These are phyloP conservation scores for Ostrea edulis DNA, from an alignment of 1,140 invertebrate species.

Conservation along the genomic window DNA sequence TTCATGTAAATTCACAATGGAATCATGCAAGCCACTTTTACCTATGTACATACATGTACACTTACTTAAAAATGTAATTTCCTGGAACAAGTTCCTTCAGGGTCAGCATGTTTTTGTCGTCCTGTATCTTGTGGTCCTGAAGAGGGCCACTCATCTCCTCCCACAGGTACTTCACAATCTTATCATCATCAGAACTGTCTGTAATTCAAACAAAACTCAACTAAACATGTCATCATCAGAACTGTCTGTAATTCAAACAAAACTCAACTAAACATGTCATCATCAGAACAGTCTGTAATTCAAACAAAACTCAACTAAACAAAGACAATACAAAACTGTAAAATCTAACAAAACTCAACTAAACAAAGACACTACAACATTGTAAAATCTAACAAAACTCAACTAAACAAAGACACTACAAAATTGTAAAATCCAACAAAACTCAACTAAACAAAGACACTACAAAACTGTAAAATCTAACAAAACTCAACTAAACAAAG, in stretches of 20 bases:
- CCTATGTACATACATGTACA: not conserved
- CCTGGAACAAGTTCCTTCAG: slow-evolving; percentile 90
- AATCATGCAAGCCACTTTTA: too few relatives aligned
- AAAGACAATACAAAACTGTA: too few relatives aligned
- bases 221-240: slow-evolving; percentile 87
- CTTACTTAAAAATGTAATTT: slow-evolving; percentile 93
- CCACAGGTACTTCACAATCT: slow-evolving; percentile 93
- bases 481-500: too few relatives aligned
- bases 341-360: too few relatives aligned
- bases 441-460: too few relatives aligned
- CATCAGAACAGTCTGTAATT: slow-evolving; percentile 84
- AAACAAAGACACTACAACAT: too few relatives aligned
- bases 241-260: slow-evolving; percentile 78
- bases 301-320: not conserved
- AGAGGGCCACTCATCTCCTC: slow-evolving; percentile 92
- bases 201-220: slow-evolving; percentile 41
- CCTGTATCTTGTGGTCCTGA: slow-evolving; percentile 87
- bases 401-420: too few relatives aligned
- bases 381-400: too few relatives aligned
- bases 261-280: slow-evolving; percentile 82
- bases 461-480: too few relatives aligned
- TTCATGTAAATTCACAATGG: too few relatives aligned
- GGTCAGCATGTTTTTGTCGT: slow-evolving; percentile 90
- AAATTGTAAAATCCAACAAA: too few relatives aligned
- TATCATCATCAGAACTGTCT: slow-evolving; percentile 89